Base-by-base conservation (phyloP, 2,113 vertebrate genomes). In the Hemicordylus capensis region DNA sequence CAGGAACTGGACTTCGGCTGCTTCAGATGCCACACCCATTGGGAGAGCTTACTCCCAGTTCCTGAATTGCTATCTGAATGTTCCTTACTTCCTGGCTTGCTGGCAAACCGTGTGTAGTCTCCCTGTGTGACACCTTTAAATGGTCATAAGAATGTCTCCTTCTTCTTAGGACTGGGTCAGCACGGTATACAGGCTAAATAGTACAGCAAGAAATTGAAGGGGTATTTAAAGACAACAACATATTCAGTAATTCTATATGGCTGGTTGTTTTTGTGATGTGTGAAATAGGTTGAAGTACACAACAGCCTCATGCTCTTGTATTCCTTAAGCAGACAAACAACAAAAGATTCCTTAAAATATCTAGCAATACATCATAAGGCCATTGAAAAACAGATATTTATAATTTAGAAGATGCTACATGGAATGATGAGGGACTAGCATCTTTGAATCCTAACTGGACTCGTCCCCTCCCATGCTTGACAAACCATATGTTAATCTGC, bases 391-490 rank as follows among this genome's bases (percentile, higher is more conserved):
- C 87, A 81, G 54, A 83, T 0, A 14, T 81, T 86, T 31, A 80
- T 79, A 87, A 93, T 84, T 88, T 92, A 91, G 84, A 89, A 85
- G 94, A 87, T 86, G 84, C 22, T 81, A 6, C 93, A 90, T 90
- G 93, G 88, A 90, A 93, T 85, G 0, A 46, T 94, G 93, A 89
- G 82, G 74, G 81, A 92, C 89, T 86, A 89, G 88, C 85, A 89
- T 90, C 92, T 94, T 61, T 93, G 75, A 84, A 94, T 88, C 83
- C 83, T 80, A 82, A 77, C 87, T 42, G 76, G 82, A 85, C 72
- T 0, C 0, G 90, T 86, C 90, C 85, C 77, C 75, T 63, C 85
- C 87, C 87, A 80, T 69, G 37, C 66, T 63, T 63, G n/a, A 89
- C 0, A 2, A 88, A 82, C 61, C 31, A 91, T 93, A 90, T 93